These are phyloP conservation scores for Palloptera scutellata DNA, from an alignment of 2,888 invertebrate species.

Conservation along the genomic window DNA sequence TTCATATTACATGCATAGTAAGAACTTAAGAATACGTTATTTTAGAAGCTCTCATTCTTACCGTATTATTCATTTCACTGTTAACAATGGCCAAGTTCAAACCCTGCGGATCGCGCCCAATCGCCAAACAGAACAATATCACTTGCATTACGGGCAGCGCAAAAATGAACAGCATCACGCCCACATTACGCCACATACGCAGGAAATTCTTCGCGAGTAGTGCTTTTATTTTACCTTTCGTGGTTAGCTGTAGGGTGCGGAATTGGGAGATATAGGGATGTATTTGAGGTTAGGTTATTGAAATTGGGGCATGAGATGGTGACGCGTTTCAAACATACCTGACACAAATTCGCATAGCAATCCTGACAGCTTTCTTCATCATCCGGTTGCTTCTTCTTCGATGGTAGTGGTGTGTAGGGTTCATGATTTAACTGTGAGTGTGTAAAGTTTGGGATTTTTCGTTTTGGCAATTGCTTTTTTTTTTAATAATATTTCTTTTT, in stretches of 20 bases:
- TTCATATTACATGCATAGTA: too few species aligned
- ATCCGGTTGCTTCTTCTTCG: conserved; percentile 52
- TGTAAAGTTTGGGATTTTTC: conserved; percentile 8
- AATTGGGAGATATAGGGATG: too few species aligned
- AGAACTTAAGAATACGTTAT: too few species aligned
- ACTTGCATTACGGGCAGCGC: conserved; percentile 94
- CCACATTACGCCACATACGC: conserved; percentile 91
- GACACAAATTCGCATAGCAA: conserved; percentile 56
- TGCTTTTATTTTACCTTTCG: conserved; percentile 84
- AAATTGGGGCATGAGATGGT: neutral
- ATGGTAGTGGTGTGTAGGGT: conserved; percentile 55
- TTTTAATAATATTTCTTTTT: too few species aligned
- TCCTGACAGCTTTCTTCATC: conserved; percentile 59
- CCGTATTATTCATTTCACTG: conserved; percentile 69
- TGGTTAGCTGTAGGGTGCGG: conserved; percentile 69
- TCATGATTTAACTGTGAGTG: conserved; percentile 57
- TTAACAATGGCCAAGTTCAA: conserved; percentile 82
- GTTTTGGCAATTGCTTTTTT: neutral
- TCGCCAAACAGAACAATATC: conserved; percentile 90
- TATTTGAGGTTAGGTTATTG: neutral
- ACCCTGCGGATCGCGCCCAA: conserved; percentile 85
- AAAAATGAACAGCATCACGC: conserved; percentile 93
- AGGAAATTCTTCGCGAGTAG: conserved; percentile 88
- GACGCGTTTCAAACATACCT: conserved; percentile 40
- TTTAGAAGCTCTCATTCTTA: too few species aligned